These are phyloP conservation scores for Eugnorisma glareosa DNA, from an alignment of 2,888 invertebrate species.

Conservation along the genomic window DNA sequence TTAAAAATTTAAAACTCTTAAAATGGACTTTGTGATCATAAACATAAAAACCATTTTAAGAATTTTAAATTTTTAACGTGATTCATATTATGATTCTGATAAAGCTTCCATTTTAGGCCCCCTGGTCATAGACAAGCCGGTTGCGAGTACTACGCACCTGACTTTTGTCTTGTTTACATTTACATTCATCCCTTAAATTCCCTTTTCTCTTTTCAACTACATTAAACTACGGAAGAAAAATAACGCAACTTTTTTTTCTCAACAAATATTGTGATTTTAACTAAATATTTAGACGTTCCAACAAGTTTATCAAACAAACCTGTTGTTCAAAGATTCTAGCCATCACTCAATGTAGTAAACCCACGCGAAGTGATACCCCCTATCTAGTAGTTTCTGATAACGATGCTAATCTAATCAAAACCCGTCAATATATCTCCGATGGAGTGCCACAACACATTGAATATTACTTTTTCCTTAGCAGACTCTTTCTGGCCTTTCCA, in stretches of 20 bases:
- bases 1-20: no score
- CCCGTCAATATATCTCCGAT: conserved; percentile 34
- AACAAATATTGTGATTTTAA: conserved; percentile 10
- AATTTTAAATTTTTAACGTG: no score
- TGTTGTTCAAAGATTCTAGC: conserved; percentile 25
- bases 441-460: conserved; percentile 43
- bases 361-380: conserved; percentile 16
- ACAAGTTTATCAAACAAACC: conserved; percentile 9
- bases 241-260: not conserved
- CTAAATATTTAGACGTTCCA: conserved; percentile 10
- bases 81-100: no score
- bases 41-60: no score
- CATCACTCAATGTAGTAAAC: conserved; percentile 30
- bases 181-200: no score
- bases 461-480: conserved; percentile 45
- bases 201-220: no score
- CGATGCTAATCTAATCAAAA: conserved; percentile 52
- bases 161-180: no score
- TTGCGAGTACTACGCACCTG: no score
- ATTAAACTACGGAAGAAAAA: not conserved
- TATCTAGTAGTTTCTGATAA: conserved; percentile 44
- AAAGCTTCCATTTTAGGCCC: no score
- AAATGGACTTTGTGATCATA: no score
- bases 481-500: conserved; percentile 17
- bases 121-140: no score